These are phyloP conservation scores for Mechanitis mazaeus DNA, from an alignment of 2,888 invertebrate genomes.

Conservation along the genomic window DNA sequence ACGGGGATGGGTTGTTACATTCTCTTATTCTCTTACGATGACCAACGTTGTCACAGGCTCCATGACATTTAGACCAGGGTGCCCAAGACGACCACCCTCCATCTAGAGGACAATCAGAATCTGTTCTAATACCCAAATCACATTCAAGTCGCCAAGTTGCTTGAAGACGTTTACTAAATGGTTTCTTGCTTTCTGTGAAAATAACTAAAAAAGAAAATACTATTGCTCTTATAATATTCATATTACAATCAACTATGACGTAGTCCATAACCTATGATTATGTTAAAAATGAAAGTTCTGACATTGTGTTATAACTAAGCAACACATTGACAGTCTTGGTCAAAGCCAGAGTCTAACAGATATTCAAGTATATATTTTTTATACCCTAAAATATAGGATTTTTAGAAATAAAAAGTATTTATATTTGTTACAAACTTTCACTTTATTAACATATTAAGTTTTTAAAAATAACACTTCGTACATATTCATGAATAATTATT, in stretches of 20 bases:
- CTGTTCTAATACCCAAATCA: conserved; percentile 55
- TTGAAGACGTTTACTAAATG: conserved; percentile 44
- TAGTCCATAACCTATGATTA: no score
- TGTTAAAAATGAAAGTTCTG: no score
- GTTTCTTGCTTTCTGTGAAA: conserved; percentile 42
- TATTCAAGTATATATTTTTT: background rate
- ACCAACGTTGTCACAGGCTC: conserved; percentile 66
- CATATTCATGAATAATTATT: no score
- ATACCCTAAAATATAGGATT: background rate
- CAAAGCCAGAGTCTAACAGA: background rate
- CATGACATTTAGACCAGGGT: conserved; percentile 62
- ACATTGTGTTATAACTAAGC: no score
- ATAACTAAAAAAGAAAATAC: conserved; percentile 8
- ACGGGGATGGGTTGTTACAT: conserved; percentile 65
- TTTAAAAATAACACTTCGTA: no score
- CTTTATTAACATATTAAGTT: background rate
- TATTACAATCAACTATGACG: no score
- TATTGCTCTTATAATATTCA: background rate
- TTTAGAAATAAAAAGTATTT: conserved; percentile 1
- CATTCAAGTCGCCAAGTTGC: conserved; percentile 65
- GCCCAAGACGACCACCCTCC: conserved; percentile 72
- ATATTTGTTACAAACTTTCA: conserved; percentile 8
- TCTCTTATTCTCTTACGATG: conserved; percentile 53
- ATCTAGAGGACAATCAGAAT: conserved; percentile 63
- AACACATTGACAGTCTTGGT: no score